Evolutionary conservation across 2,113 vertebrate genomes (phyloP).

Genomic region (Actenoides lindsayi): DNA sequence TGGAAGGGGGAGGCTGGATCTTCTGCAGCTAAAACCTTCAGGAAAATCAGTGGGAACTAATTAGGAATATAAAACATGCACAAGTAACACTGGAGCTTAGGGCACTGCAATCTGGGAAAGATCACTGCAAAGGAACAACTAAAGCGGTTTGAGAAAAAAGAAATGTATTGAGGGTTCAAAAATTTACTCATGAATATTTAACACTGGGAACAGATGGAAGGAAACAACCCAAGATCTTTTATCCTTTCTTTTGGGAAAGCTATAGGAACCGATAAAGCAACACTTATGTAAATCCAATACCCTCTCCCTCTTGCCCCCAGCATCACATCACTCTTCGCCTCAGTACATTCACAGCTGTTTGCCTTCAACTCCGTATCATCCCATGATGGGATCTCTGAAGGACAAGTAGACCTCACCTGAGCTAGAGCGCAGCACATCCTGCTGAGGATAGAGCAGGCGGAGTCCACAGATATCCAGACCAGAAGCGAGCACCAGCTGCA

Average conservation of each 20-base stretch:
- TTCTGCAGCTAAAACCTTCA: not conserved
- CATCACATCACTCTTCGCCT: not conserved
- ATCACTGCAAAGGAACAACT: not conserved
- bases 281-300: not conserved
- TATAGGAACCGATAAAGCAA: not conserved
- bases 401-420: conserved; percentile 62
- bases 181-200: not conserved
- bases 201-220: not conserved
- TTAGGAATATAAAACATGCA: not conserved
- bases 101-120: not conserved
- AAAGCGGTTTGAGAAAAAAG: not conserved
- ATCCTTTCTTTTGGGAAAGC: not conserved
- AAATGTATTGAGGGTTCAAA: not conserved
- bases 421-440: conserved; percentile 40
- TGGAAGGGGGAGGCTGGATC: not conserved
- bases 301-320: not conserved
- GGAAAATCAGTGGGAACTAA: not conserved
- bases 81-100: not conserved
- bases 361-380: not conserved
- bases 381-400: not conserved
- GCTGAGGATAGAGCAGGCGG: conserved; percentile 69
- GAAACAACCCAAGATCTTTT: not conserved
- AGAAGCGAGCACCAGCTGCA: conserved; percentile 67
- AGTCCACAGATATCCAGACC: conserved; percentile 76
- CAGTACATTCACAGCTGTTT: not conserved